Evolutionary conservation across 2,797 vertebrate species (phyloP).

Genomic region (Fistularia commersonii): DNA sequence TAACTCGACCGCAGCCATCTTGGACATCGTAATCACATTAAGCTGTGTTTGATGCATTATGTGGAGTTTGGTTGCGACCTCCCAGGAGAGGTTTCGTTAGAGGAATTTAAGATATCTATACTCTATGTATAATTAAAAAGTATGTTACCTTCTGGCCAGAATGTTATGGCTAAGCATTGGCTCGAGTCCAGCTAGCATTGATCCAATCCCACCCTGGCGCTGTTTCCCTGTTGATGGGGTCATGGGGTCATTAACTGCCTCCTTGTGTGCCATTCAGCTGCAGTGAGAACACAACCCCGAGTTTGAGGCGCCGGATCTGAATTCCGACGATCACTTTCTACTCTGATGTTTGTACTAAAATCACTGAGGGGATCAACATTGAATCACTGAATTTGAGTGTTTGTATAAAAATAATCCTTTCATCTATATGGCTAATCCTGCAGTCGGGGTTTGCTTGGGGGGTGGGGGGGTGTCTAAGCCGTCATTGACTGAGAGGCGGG

Average conservation of each 20-base stretch:
- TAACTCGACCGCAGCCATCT: constrained; percentile 43
- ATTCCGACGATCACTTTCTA: constrained; percentile 31
- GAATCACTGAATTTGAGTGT: too few species aligned
- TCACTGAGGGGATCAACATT: too few species aligned
- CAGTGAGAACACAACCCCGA: constrained; percentile 70
- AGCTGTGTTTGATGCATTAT: constrained; percentile 71
- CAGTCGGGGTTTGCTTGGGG: too few species aligned
- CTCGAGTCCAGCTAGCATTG: constrained; percentile 75
- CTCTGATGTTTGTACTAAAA: constrained; percentile 23
- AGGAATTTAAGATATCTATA: constrained; percentile 78
- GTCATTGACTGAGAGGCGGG: too few species aligned
- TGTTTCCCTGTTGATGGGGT: constrained; percentile 76
- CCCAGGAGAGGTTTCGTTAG: constrained; percentile 20
- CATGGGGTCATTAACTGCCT: constrained; percentile 84
- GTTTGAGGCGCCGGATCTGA: constrained; percentile 58
- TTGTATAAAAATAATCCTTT: too few species aligned
- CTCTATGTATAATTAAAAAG: constrained; percentile 82
- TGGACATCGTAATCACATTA: constrained; percentile 69
- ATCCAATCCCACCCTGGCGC: constrained; percentile 83
- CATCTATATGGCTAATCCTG: too few species aligned
- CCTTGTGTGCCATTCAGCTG: constrained; percentile 67
- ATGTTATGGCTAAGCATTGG: constrained; percentile 81
- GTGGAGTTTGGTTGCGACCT: constrained; percentile 67
- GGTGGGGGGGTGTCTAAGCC: too few species aligned
- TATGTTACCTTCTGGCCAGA: constrained; percentile 82